Evolutionary conservation across 2,113 vertebrate species (phyloP), one percentile per base, ranked within the genome.

Genomic region (Bos javanicus): DNA sequence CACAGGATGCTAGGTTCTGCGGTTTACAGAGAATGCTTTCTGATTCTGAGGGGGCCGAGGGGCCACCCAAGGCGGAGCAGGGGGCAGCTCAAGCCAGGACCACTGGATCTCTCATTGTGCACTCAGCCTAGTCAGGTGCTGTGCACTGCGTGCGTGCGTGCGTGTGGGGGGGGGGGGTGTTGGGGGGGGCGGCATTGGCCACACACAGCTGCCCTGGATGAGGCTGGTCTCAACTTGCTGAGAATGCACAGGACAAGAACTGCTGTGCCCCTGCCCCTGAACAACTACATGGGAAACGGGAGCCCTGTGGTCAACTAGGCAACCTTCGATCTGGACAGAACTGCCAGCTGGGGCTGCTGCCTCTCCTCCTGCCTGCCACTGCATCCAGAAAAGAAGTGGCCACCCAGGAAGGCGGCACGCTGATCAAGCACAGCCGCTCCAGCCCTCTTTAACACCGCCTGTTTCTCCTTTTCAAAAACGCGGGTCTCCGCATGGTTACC

Each of bases 21-120:
- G 5, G 33, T 30, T 7, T 71, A 21, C 23, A 46, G 26, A 43
- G 43, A 81, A 33, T 2, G 8, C 54, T 13, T 21, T 36, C 59
- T 74, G 46, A 33, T 50, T 25, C 67, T 36, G 43, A 74, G 56
- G 48, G 54, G 33, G 36, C 21, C 14, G 52, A 67, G 67, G 56
- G 54, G 19, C 17, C 54, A 14, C 11, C 2, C 0, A 6, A 33
- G 30, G 36, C 0, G 0, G 8, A 30, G 76, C 15, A 50, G 30
- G 89, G 23, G 30, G 59, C 88, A 48, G 50, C 78, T 2, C 23
- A 7, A 30, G 9, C 15, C 54, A 39, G 62, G 7, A 67, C 28
- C 91, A 62, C 1, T 12, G 80, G 56, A 5, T 33, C 28, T 92
- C 33, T 25, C 2, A 2, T 4, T 57, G 80, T 7, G 7, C 10